Evolutionary conservation across 2,888 invertebrate genomes (phyloP).

Genomic region (Gastrophysa polygoni): DNA sequence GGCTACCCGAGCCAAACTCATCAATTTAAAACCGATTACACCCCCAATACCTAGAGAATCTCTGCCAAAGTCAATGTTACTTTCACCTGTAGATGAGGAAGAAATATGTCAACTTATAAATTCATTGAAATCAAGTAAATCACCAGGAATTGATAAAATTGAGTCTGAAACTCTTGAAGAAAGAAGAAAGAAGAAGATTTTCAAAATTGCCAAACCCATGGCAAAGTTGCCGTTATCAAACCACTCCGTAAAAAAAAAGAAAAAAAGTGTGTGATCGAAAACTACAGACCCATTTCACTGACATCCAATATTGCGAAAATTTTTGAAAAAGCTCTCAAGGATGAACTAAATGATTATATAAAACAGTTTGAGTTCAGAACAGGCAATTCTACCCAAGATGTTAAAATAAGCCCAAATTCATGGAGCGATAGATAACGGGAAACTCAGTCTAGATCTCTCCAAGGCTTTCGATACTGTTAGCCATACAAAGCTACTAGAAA

Average conservation of each 20-base stretch:
- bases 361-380: slow-evolving; percentile 14
- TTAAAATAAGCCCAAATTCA: background rate
- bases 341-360: slow-evolving; percentile 4
- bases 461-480: slow-evolving; percentile 6
- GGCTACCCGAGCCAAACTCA: too few relatives aligned
- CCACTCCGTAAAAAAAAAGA: slow-evolving; percentile 9
- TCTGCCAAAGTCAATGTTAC: background rate
- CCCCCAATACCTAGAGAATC: background rate
- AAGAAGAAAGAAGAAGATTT: too few relatives aligned
- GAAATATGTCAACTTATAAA: background rate
- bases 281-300: slow-evolving; percentile 5
- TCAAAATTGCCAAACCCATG: slow-evolving; percentile 3
- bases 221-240: slow-evolving; percentile 12
- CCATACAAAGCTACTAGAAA: background rate
- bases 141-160: slow-evolving; percentile 2
- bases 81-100: background rate
- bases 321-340: background rate
- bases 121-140: background rate
- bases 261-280: background rate
- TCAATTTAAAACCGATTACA: background rate
- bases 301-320: too few relatives aligned
- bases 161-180: slow-evolving; percentile 8
- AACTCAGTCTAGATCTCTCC: slow-evolving; percentile 2
- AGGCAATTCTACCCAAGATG: slow-evolving; percentile 16
- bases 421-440: background rate